phyloP scores from a whole-genome alignment of 1,140 invertebrate genomes.

The Hylyphantes graminicola region DNA sequence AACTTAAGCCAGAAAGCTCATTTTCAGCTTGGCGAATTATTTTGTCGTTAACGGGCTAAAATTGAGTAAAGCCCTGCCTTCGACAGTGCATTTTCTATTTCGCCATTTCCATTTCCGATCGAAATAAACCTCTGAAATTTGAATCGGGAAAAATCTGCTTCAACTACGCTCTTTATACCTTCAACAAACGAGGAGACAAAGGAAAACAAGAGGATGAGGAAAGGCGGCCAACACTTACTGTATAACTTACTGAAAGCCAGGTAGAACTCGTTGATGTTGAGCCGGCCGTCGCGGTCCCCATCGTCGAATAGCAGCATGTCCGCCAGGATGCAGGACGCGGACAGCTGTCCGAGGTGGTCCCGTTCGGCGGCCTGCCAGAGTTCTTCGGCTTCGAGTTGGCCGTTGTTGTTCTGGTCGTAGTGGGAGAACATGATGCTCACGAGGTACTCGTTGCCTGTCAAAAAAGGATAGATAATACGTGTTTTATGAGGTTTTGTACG shows the following conservation, averaged over 20 bases:
- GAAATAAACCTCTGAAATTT: too few relatives aligned
- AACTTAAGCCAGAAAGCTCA: too few relatives aligned
- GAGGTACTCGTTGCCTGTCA: slow-evolving; percentile 78
- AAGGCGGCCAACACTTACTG: slow-evolving; percentile 71
- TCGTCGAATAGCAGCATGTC: slow-evolving; percentile 81
- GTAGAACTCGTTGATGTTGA: slow-evolving; percentile 81
- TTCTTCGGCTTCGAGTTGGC: slow-evolving; percentile 76
- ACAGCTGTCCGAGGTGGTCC: slow-evolving; percentile 76
- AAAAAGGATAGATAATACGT: neutral
- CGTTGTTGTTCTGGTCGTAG: slow-evolving; percentile 80
- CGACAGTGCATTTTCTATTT: too few relatives aligned
- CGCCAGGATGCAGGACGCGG: slow-evolving; percentile 75
- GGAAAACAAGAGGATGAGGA: slow-evolving; percentile 25
- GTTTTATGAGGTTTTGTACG: too few relatives aligned
- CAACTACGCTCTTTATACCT: too few relatives aligned
- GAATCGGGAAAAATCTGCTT: too few relatives aligned
- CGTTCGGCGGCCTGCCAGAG: slow-evolving; percentile 74
- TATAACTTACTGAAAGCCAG: slow-evolving; percentile 81
- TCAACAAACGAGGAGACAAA: neutral
- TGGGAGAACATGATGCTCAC: slow-evolving; percentile 84
- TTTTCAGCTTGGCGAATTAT: too few relatives aligned
- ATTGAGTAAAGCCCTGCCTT: too few relatives aligned
- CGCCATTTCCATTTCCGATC: too few relatives aligned
- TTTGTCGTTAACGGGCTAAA: too few relatives aligned
- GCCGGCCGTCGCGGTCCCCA: slow-evolving; percentile 74